A percentile compares a stretch with the other conserved stretches of the same genome.
These are phyloP conservation scores for Gnatocerus cornutus DNA, from an alignment of 2,888 invertebrate genomes.

Conservation along the genomic window DNA sequence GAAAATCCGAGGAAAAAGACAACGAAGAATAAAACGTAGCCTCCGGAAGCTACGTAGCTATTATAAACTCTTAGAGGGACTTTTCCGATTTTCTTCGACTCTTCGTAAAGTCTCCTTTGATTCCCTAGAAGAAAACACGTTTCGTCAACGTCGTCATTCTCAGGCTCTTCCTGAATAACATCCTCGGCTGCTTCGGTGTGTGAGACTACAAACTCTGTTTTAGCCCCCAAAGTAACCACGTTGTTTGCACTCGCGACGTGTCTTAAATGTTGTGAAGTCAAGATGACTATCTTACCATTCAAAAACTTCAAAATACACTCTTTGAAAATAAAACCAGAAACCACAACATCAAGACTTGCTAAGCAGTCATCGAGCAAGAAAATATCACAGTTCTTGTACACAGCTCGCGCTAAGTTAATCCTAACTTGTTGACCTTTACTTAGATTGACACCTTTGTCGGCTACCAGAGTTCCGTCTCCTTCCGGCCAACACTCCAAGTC, in stretches of 20 bases:
- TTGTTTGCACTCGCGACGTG: too few relatives aligned
- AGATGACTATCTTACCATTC: background rate
- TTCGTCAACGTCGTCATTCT: too few relatives aligned
- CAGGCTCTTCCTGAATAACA: too few relatives aligned
- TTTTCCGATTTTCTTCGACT: too few relatives aligned
- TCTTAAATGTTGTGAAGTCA: background rate
- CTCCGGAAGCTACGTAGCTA: background rate
- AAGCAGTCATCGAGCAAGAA: background rate
- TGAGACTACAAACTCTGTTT: too few relatives aligned
- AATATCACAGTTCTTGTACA: background rate
- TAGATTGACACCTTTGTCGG: background rate
- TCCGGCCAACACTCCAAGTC: background rate
- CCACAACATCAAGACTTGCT: background rate
- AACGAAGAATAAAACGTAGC: background rate
- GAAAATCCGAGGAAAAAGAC: background rate
- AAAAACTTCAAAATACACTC: slow-evolving; percentile 74
- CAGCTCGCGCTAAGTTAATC: background rate
- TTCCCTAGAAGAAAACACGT: too few relatives aligned
- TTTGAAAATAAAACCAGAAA: slow-evolving; percentile 71
- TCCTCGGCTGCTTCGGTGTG: too few relatives aligned
- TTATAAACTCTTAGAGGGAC: too few relatives aligned
- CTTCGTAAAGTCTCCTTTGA: too few relatives aligned
- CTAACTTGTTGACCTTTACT: background rate
- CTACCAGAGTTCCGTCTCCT: background rate
- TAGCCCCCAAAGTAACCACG: background rate